Base-by-base conservation (phyloP, 2,797 vertebrate species). In the Thamnophis elegans region DNA sequence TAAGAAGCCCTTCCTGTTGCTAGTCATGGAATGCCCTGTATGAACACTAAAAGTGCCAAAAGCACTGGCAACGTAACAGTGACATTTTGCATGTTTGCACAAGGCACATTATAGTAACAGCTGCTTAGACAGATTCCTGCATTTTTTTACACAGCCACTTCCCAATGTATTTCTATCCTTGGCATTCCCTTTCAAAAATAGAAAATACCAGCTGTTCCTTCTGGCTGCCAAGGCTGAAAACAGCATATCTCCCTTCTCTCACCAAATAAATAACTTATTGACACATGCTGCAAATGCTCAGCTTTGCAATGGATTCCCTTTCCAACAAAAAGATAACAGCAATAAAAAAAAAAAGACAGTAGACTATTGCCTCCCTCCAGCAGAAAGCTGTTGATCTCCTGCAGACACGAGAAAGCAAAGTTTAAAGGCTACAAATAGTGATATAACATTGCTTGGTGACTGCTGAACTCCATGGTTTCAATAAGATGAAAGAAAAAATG, bases 71-170 rank as follows among this genome's bases (percentile, higher is more conserved):
- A 95, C 92, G 93, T 20, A 86, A 42, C 56, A 92, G 87, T 32
- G 95, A 59, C 51, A 1, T 95, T 97, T 96, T 96, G 93, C 89
- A 89, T 96, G 86, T 97, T 95, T 96, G 93, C 90, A 62, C 94
- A 87, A 91, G 94, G 95, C 92, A 96, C 95, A 92, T 95, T 14
- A 0, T 94, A 93, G 96, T 92, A 97, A 96, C 98, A 98, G 97
- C 96, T 98, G 98, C 97, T 97, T 92, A 89, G 97, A 95, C 97
- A 97, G 97, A 97, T 97, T 97, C 97, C 94, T 62, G 95, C 95
- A 93, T 90, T 95, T 93, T 93, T 96, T 96, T 95, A 91, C 10
- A 6, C 95, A 89, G 88, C 95, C 94, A 89, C 92, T 95, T 96
- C 93, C 96, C 95, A 26, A 60, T 73, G 36, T 92, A 93, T 96